Conservation (phyloP, 2,113 vertebrate genomes). For the Pseudopodoces humilis region DNA sequence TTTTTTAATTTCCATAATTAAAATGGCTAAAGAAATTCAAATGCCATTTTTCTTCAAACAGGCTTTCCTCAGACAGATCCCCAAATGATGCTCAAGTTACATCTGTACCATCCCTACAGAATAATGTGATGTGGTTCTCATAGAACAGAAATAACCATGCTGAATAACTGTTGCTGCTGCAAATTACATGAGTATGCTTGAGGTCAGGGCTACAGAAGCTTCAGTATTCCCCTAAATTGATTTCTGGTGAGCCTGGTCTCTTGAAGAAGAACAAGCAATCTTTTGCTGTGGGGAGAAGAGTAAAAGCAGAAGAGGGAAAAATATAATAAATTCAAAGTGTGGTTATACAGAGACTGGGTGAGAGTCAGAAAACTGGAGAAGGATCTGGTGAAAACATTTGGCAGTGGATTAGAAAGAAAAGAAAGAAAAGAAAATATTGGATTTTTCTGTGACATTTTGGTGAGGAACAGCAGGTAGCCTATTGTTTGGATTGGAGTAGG, state of each 20-base stretch:
- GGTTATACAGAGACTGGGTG: neutral
- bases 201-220: neutral
- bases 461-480: neutral
- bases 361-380: neutral
- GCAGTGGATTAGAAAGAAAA: neutral
- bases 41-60: neutral
- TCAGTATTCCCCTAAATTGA: neutral
- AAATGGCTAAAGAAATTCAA: neutral
- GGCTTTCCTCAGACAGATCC: neutral
- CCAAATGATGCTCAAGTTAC: neutral
- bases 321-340: neutral
- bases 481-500: neutral
- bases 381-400: neutral
- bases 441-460: neutral
- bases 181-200: neutral
- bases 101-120: neutral
- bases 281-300: neutral
- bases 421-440: neutral
- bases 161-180: neutral
- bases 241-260: neutral
- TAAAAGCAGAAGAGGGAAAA: neutral
- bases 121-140: neutral
- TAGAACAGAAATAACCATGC: neutral
- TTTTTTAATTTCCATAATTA: neutral
- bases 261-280: neutral